Evolutionary conservation across 2,888 invertebrate genomes (phyloP).

Genomic region (Drosophila meridionalis): DNA sequence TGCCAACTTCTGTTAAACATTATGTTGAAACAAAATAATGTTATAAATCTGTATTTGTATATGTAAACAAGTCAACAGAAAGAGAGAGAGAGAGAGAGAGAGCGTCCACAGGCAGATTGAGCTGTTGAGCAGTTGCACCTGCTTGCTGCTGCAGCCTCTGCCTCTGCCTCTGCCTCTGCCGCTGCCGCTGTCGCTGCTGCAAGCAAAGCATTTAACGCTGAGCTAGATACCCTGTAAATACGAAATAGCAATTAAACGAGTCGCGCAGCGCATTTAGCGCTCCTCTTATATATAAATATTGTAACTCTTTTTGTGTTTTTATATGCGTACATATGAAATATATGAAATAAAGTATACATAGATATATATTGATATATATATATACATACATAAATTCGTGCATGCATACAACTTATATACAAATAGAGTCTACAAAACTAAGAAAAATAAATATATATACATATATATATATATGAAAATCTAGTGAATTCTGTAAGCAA

Average conservation of each 20-base stretch:
- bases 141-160: neutral
- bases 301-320: conserved; percentile 62
- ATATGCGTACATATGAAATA: conserved; percentile 19
- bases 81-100: neutral
- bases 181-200: neutral
- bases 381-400: conserved; percentile 11
- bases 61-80: conserved; percentile 15
- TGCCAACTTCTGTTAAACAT: conserved; percentile 50
- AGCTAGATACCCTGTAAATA: conserved; percentile 51
- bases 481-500: conserved; percentile 68
- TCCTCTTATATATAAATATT: conserved; percentile 73
- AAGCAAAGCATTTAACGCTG: conserved; percentile 28
- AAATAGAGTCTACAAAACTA: conserved; percentile 9
- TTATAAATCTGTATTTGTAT: conserved; percentile 18
- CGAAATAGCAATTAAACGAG: conserved; percentile 1
- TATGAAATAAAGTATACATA: conserved; percentile 3
- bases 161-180: neutral
- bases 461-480: conserved; percentile 16
- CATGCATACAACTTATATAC: conserved; percentile 22
- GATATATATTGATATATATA: neutral
- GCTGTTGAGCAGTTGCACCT: conserved; percentile 11
- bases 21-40: conserved; percentile 22
- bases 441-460: conserved; percentile 1
- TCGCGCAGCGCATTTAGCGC: conserved; percentile 29
- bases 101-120: neutral